Evolutionary conservation across 2,797 vertebrate genomes (phyloP).

Genomic region (Chrysocyon brachyurus): DNA sequence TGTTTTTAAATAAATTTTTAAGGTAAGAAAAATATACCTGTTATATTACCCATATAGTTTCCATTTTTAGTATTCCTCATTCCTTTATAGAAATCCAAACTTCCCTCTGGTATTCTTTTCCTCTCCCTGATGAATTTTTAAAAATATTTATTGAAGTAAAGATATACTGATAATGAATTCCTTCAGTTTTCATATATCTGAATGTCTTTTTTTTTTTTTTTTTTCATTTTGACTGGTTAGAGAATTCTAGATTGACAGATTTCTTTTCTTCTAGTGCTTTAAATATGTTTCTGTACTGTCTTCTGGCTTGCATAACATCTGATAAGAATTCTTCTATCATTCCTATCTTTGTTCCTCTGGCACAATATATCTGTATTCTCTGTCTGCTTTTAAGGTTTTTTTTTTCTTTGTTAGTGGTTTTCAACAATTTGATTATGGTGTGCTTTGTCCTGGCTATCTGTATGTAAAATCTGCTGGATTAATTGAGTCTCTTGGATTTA

Average conservation of each 20-base stretch:
- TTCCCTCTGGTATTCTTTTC: not conserved
- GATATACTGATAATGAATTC: conserved; percentile 9
- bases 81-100: not conserved
- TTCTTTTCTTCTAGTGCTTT: conserved; percentile 26
- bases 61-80: not conserved
- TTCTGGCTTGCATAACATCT: not conserved
- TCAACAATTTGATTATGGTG: conserved; percentile 56
- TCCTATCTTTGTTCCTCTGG: conserved; percentile 9
- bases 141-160: not conserved
- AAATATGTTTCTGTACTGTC: not conserved
- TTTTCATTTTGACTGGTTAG: conserved; percentile 31
- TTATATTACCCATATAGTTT: not conserved
- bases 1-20: not conserved
- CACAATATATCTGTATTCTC: not conserved
- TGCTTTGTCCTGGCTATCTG: conserved; percentile 10
- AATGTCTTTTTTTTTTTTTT: not conserved
- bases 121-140: not conserved
- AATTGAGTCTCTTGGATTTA: conserved; percentile 20
- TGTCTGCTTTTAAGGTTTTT: conserved; percentile 31
- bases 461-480: not conserved
- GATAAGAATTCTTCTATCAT: conserved; percentile 1
- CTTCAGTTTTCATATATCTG: not conserved
- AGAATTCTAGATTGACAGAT: not conserved
- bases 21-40: not conserved
- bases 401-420: conserved; percentile 29